Conservation (phyloP, 2,797 vertebrate species). For the Prunella strophiata region DNA sequence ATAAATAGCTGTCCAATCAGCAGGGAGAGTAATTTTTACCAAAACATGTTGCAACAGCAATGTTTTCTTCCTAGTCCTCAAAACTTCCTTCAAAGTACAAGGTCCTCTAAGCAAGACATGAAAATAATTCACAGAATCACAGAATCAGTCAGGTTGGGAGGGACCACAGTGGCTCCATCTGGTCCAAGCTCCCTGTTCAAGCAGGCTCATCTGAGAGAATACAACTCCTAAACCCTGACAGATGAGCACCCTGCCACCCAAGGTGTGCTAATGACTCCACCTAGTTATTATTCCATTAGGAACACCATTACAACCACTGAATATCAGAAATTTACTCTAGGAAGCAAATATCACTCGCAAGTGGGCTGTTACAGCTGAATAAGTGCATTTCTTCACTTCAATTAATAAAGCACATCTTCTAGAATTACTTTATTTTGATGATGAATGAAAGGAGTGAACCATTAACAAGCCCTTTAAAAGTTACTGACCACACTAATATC, state of each 20-base stretch:
- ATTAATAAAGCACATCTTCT: conserved; percentile 74
- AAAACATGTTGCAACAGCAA: fast-evolving
- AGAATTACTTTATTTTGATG: conserved; percentile 73
- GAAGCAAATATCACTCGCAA: conserved; percentile 59
- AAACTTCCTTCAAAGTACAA: neutral
- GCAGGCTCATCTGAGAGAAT: neutral
- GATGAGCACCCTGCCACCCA: neutral
- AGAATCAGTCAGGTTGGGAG: neutral
- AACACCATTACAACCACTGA: conserved; percentile 68
- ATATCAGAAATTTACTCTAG: conserved; percentile 69
- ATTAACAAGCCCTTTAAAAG: conserved; percentile 81
- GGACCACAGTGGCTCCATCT: neutral
- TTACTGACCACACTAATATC: conserved; percentile 67
- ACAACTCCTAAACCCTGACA: neutral
- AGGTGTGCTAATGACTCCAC: neutral
- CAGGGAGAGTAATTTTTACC: neutral
- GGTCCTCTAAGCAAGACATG: neutral
- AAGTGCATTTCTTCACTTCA: conserved; percentile 76
- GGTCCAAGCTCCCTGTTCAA: too few relatives aligned
- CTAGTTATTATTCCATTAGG: conserved; percentile 81
- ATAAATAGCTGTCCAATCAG: neutral
- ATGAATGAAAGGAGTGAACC: conserved; percentile 62
- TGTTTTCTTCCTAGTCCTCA: neutral
- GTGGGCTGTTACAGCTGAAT: conserved; percentile 75
- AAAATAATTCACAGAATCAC: neutral